phyloP scores from a whole-genome alignment of 2,113 vertebrate species.

The Heterochromis multidens region DNA sequence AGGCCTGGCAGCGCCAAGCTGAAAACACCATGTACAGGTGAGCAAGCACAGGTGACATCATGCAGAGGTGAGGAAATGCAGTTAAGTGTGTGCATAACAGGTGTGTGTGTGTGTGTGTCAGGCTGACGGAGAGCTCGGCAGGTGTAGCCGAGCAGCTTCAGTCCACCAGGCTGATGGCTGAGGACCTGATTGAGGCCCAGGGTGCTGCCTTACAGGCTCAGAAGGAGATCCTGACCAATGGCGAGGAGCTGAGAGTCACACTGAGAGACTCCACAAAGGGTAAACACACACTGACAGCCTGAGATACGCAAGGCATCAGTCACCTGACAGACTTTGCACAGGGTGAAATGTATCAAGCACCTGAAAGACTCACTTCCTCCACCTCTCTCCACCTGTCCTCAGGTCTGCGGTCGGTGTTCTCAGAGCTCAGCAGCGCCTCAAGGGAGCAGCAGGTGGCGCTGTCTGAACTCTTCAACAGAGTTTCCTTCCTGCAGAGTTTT shows the following conservation, averaged over 20 bases:
- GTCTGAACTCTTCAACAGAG: slow-evolving; percentile 78
- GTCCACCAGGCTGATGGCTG: slow-evolving; percentile 73
- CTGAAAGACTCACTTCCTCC: not conserved
- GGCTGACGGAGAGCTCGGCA: slow-evolving; percentile 78
- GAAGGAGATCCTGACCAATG: slow-evolving; percentile 75
- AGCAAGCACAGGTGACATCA: slow-evolving; percentile 14
- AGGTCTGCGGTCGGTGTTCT: slow-evolving; percentile 75
- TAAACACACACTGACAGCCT: slow-evolving; percentile 1
- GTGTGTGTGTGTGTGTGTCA: slow-evolving; percentile 30
- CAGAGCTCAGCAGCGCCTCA: slow-evolving; percentile 71
- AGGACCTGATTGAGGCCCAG: slow-evolving; percentile 73
- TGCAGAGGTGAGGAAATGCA: not conserved
- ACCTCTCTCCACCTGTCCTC: not conserved
- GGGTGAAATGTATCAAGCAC: not conserved
- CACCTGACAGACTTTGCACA: not conserved
- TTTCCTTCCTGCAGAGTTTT: slow-evolving; percentile 80
- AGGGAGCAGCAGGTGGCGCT: slow-evolving; percentile 77
- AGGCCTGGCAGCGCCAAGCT: slow-evolving; percentile 75
- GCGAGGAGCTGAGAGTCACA: slow-evolving; percentile 73
- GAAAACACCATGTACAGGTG: slow-evolving; percentile 75
- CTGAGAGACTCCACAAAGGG: slow-evolving; percentile 78
- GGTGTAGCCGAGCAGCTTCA: slow-evolving; percentile 75
- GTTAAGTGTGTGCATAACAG: not conserved
- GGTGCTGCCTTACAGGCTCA: slow-evolving; percentile 73
- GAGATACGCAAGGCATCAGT: not conserved